Conservation (phyloP, 2,888 invertebrate genomes). For the Brachyopa scutellaris region DNA sequence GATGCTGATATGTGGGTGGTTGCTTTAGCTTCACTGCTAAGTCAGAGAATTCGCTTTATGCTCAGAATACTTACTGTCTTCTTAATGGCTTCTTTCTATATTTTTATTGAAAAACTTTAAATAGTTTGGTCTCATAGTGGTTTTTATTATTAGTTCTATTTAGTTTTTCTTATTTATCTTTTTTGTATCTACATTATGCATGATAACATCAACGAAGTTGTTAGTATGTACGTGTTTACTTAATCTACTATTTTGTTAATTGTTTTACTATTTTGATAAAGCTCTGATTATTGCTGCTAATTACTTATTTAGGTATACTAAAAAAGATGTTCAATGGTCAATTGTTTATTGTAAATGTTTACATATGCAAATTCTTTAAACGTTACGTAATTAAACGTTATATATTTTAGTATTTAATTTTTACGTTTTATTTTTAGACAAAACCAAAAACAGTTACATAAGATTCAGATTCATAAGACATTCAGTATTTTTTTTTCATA, state of each 20-base stretch:
- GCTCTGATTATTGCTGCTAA: slow-evolving; percentile 28
- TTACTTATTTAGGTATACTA: background rate
- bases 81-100: too few relatives aligned
- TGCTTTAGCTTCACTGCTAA: background rate
- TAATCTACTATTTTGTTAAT: background rate
- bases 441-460: background rate
- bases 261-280: slow-evolving; percentile 18
- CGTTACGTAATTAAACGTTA: slow-evolving; percentile 13
- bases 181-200: background rate
- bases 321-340: background rate
- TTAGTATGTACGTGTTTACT: background rate
- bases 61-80: background rate
- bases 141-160: slow-evolving; percentile 8
- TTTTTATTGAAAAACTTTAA: background rate
- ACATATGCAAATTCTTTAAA: slow-evolving; percentile 5
- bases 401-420: slow-evolving; percentile 7
- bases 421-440: background rate
- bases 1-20: too few relatives aligned
- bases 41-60: too few relatives aligned
- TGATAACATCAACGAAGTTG: background rate
- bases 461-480: slow-evolving; percentile 6
- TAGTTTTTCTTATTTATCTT: background rate
- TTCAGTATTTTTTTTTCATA: background rate
- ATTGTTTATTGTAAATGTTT: slow-evolving; percentile 1
- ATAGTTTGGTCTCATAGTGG: slow-evolving; percentile 30